These are phyloP conservation scores for Drosophila eohydei DNA, from an alignment of 2,888 invertebrate species.

Conservation along the genomic window DNA sequence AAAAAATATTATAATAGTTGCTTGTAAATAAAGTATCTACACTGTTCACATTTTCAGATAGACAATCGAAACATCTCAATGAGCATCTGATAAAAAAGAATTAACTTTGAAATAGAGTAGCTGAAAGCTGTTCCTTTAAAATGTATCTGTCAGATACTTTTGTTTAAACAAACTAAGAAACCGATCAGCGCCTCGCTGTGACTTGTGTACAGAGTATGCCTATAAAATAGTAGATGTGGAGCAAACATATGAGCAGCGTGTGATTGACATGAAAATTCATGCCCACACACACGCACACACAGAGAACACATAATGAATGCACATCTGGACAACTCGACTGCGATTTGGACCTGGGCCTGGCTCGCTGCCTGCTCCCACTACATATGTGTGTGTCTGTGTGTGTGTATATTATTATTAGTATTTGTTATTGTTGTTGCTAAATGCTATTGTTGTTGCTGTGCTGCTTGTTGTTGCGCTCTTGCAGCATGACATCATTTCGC, in stretches of 20 bases:
- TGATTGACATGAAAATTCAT: slow-evolving; percentile 75
- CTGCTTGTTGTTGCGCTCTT: slow-evolving; percentile 66
- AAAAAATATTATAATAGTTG: too few species aligned
- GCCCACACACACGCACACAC: slow-evolving; percentile 24
- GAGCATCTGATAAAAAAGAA: too few species aligned
- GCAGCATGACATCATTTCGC: slow-evolving; percentile 79
- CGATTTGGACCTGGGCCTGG: slow-evolving; percentile 40
- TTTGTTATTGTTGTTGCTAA: slow-evolving; percentile 38
- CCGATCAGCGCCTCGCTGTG: background rate
- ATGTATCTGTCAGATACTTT: background rate
- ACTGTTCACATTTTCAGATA: too few species aligned
- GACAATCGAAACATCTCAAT: too few species aligned
- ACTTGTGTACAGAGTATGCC: slow-evolving; percentile 48
- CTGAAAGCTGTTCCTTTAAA: background rate
- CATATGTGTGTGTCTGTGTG: background rate
- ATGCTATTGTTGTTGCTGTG: slow-evolving; percentile 25
- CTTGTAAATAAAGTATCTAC: too few species aligned
- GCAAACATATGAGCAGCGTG: slow-evolving; percentile 71
- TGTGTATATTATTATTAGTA: slow-evolving; percentile 2
- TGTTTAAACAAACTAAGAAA: too few species aligned
- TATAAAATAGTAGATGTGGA: slow-evolving; percentile 54
- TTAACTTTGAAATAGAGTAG: background rate
- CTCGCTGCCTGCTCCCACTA: slow-evolving; percentile 10
- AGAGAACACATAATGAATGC: slow-evolving; percentile 70
- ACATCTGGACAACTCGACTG: slow-evolving; percentile 64